phyloP scores from a whole-genome alignment of 2,888 invertebrate species.

The Melangyna quadrimaculata region DNA sequence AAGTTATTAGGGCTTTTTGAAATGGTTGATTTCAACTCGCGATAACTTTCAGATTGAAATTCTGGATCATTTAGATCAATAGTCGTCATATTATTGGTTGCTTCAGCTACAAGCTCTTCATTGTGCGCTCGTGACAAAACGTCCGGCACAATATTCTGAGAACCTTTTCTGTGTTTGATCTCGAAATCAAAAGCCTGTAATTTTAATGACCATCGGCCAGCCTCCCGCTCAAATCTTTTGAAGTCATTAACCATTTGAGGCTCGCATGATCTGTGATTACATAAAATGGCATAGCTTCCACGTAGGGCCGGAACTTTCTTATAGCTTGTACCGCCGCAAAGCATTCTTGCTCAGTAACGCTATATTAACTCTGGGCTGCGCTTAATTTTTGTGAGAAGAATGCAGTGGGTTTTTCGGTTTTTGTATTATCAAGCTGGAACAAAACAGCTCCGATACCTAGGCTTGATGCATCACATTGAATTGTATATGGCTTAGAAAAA shows the following conservation, averaged over 20 bases:
- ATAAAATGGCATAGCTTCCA: slow-evolving; percentile 45
- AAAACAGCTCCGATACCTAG: neutral
- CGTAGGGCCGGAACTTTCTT: slow-evolving; percentile 46
- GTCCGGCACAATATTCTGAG: slow-evolving; percentile 72
- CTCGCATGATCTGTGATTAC: slow-evolving; percentile 56
- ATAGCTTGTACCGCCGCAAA: slow-evolving; percentile 21
- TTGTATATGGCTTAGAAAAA: neutral
- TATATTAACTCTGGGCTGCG: neutral
- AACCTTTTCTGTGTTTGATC: slow-evolving; percentile 72
- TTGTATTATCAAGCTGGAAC: slow-evolving; percentile 15
- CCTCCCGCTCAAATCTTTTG: slow-evolving; percentile 61
- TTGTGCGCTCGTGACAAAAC: slow-evolving; percentile 62
- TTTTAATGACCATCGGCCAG: slow-evolving; percentile 74
- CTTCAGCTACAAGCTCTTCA: slow-evolving; percentile 10
- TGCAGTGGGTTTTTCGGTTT: too few species aligned
- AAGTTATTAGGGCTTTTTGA: neutral
- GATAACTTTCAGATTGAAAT: neutral
- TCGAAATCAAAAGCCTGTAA: slow-evolving; percentile 68
- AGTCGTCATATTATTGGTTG: neutral
- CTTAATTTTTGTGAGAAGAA: slow-evolving; percentile 1
- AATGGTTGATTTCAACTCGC: neutral
- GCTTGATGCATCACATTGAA: slow-evolving; percentile 18
- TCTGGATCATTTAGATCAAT: neutral
- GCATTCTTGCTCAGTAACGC: neutral
- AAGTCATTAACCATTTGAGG: too few species aligned